phyloP scores from a whole-genome alignment of 2,113 vertebrate species.

The Dinomys branickii region DNA sequence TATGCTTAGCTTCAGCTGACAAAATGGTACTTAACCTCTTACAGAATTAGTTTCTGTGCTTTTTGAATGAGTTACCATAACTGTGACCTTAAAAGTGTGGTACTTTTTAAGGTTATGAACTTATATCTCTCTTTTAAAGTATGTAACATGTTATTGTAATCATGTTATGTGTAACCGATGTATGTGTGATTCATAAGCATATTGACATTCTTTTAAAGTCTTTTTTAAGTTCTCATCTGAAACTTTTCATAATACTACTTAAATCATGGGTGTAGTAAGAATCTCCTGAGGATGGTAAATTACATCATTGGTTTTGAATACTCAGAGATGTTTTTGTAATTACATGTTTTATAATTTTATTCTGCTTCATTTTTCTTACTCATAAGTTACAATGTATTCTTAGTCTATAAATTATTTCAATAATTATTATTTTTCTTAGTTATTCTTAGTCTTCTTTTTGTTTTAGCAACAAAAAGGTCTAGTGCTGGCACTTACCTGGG shows the following conservation, averaged over 20 bases:
- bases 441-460: background rate
- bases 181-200: background rate
- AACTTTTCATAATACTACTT: conserved; percentile 40
- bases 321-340: background rate
- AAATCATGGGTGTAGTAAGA: background rate
- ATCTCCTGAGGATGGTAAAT: conserved; percentile 14
- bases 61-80: conserved; percentile 85
- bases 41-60: conserved; percentile 79
- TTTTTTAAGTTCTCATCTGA: conserved; percentile 36
- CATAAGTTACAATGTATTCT: background rate
- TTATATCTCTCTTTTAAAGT: background rate
- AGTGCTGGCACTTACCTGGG: conserved; percentile 11
- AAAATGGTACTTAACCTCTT: conserved; percentile 89
- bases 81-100: conserved; percentile 67
- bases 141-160: conserved; percentile 44
- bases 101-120: conserved; percentile 59
- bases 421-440: conserved; percentile 6
- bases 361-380: background rate
- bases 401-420: conserved; percentile 11
- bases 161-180: background rate
- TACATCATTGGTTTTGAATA: background rate
- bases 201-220: conserved; percentile 30
- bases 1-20: conserved; percentile 86
- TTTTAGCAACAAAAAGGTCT: conserved; percentile 23
- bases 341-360: conserved; percentile 37